Conservation (phyloP, 2,888 invertebrate genomes). For the Agapostemon virescens region DNA sequence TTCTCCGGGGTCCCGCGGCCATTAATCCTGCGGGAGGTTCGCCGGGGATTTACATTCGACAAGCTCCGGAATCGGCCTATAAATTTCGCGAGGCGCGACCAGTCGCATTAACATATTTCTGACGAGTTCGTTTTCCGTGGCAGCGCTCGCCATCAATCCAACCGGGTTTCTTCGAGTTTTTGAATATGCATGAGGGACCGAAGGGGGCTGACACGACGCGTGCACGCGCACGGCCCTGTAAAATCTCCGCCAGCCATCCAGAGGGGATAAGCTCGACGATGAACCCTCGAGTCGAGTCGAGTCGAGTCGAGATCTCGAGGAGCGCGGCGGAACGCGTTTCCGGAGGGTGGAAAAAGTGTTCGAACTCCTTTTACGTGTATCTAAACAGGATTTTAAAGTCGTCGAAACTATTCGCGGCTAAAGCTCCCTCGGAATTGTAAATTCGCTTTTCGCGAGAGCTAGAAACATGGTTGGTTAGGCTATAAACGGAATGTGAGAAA, state of each 20-base stretch:
- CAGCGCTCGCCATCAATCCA: slow-evolving; percentile 3
- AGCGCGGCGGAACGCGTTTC: slow-evolving; percentile 1
- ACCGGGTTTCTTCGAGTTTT: slow-evolving; percentile 42
- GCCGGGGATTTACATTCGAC: slow-evolving; percentile 53
- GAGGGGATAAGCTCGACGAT: slow-evolving; percentile 30
- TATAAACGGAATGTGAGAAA: background rate
- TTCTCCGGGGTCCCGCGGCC: slow-evolving; percentile 37
- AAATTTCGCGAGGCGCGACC: slow-evolving; percentile 51
- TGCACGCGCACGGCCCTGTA: slow-evolving; percentile 31
- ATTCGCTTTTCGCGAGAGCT: background rate
- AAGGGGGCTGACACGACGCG: slow-evolving; percentile 36
- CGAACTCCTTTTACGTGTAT: background rate
- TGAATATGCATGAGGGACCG: slow-evolving; percentile 64
- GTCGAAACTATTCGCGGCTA: slow-evolving; percentile 1
- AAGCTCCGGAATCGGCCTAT: slow-evolving; percentile 54
- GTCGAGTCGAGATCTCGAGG: background rate
- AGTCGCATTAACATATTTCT: slow-evolving; percentile 59
- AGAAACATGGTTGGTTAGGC: background rate
- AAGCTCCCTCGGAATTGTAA: slow-evolving; percentile 30
- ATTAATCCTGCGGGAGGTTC: slow-evolving; percentile 38
- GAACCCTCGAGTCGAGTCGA: slow-evolving; percentile 22
- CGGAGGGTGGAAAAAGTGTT: slow-evolving; percentile 16
- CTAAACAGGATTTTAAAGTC: slow-evolving; percentile 32
- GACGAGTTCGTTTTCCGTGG: slow-evolving; percentile 56
- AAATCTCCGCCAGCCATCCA: slow-evolving; percentile 37